Conservation (phyloP, 2,797 vertebrate species). For the Helarctos malayanus region DNA sequence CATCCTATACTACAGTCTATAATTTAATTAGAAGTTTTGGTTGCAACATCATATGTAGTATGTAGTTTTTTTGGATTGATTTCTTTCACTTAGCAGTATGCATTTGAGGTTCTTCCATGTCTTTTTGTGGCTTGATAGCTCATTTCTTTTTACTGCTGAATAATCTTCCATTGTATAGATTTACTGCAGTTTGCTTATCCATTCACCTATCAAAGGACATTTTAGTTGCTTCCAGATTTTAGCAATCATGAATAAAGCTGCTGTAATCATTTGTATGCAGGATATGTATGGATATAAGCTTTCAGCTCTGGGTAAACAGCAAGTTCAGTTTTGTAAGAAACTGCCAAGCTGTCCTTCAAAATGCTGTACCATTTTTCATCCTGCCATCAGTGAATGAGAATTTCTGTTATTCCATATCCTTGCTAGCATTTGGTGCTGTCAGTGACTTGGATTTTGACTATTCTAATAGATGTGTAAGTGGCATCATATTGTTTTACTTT, state of each 20-base stretch:
- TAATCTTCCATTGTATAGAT: neutral
- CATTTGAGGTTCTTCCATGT: neutral
- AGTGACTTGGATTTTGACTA: slow-evolving; percentile 13
- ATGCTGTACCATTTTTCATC: neutral
- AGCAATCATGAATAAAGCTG: neutral
- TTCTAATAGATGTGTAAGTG: neutral
- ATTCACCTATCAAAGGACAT: neutral
- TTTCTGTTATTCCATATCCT: neutral
- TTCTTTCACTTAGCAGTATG: neutral
- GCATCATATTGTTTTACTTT: neutral
- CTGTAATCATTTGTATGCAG: neutral
- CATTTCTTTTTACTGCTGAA: slow-evolving; percentile 34
- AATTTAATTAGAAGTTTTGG: slow-evolving; percentile 28
- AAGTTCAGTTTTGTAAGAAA: slow-evolving; percentile 43
- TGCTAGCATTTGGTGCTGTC: neutral
- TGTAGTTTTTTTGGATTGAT: neutral
- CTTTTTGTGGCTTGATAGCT: slow-evolving; percentile 26
- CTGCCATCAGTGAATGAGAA: neutral
- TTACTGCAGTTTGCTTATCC: neutral
- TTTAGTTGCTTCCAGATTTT: slow-evolving; percentile 33
- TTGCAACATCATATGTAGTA: neutral
- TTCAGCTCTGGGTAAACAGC: neutral
- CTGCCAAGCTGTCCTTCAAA: neutral
- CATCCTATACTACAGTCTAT: neutral
- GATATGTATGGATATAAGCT: neutral